Conservation (phyloP, 2,113 vertebrate genomes). For the Shinisaurus crocodilurus region DNA sequence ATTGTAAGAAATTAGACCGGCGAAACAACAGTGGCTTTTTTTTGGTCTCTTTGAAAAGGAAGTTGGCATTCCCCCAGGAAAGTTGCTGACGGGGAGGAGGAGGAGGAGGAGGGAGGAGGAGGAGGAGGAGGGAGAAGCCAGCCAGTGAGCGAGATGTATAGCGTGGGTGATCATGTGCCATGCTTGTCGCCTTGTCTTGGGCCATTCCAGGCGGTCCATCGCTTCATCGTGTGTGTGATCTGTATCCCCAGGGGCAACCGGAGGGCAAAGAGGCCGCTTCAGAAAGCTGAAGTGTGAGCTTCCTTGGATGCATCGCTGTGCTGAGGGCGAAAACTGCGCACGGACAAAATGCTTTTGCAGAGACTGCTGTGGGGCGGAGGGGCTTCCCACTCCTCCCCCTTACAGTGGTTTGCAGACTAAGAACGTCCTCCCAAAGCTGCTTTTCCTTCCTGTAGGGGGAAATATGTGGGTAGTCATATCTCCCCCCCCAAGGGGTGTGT, state of each 20-base stretch:
- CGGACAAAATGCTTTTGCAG: no score
- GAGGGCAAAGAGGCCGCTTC: neutral
- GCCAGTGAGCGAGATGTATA: neutral
- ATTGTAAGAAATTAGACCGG: conserved; percentile 66
- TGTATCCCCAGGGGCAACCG: neutral
- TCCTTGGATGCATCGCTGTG: neutral
- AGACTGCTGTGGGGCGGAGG: no score
- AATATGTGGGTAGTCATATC: no score
- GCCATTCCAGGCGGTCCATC: neutral
- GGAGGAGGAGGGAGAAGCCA: neutral
- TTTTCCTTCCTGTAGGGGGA: no score
- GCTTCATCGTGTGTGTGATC: neutral
- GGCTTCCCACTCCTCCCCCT: no score
- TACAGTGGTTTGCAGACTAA: no score
- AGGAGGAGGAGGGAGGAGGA: neutral
- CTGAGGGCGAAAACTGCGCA: neutral
- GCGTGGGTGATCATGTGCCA: neutral
- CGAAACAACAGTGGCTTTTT: conserved; percentile 58
- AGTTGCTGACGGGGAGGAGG: neutral
- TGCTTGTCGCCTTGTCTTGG: neutral
- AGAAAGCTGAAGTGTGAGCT: neutral
- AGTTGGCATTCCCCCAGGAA: conserved; percentile 34
- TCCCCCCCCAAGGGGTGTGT: no score
- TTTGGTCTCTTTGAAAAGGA: neutral
- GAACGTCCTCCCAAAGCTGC: no score